A percentile compares a stretch with the other conserved stretches of the same genome.
phyloP scores from a whole-genome alignment of 2,113 vertebrate genomes.

The Recurvirostra avosetta region DNA sequence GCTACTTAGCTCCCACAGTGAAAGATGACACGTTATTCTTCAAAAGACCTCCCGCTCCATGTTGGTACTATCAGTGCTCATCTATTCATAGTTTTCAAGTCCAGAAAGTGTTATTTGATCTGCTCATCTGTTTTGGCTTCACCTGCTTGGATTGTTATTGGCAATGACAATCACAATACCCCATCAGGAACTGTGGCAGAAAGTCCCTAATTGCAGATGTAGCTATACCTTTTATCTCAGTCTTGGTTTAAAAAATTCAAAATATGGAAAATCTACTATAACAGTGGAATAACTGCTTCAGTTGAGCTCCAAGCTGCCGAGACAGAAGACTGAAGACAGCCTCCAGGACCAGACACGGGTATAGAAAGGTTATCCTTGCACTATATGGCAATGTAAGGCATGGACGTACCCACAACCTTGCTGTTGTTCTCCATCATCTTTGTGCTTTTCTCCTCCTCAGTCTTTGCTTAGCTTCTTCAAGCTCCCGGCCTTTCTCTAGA shows the following conservation, averaged over 20 bases:
- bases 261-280: neutral
- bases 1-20: neutral
- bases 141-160: neutral
- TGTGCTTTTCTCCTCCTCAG: neutral
- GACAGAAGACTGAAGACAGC: neutral
- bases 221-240: neutral
- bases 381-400: neutral
- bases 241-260: neutral
- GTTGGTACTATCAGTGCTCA: neutral
- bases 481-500: neutral
- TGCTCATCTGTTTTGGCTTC: neutral
- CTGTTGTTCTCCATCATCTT: neutral
- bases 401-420: neutral
- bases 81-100: neutral
- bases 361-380: neutral
- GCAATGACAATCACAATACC: neutral
- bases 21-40: neutral
- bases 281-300: neutral
- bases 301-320: neutral
- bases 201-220: neutral
- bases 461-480: neutral
- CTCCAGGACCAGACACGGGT: neutral
- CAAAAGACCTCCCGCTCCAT: neutral
- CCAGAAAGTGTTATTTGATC: neutral
- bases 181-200: neutral